Percentiles rank a stretch among this genome's conserved stretches.
phyloP scores from a whole-genome alignment of 2,888 invertebrate genomes.

The Drosophila neonasuta region DNA sequence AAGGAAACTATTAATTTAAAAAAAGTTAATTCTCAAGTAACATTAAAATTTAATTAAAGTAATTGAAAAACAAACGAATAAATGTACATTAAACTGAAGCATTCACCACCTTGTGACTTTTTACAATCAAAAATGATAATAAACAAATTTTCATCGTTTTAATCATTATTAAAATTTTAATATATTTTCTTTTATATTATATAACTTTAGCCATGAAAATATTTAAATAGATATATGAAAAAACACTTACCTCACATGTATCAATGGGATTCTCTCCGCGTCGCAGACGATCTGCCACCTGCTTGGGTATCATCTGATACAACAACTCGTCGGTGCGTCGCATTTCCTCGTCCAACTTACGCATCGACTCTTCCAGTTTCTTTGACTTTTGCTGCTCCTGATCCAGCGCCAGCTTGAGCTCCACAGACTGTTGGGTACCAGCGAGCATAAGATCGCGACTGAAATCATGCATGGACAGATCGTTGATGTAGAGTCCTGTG shows the following conservation, averaged over 20 bases:
- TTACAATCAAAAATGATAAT: too few species aligned
- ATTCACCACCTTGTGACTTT: too few species aligned
- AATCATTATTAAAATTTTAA: too few species aligned
- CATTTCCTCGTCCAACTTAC: constrained; percentile 97
- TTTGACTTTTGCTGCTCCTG: constrained; percentile 98
- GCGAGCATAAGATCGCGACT: constrained; percentile 97
- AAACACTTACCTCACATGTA: constrained; percentile 93
- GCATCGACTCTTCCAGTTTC: constrained; percentile 97
- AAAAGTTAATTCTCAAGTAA: too few species aligned
- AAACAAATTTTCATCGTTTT: too few species aligned
- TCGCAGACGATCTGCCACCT: constrained; percentile 95
- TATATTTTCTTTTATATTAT: too few species aligned
- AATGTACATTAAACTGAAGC: too few species aligned
- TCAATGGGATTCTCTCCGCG: constrained; percentile 98
- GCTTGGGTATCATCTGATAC: constrained; percentile 99
- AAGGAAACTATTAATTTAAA: too few species aligned
- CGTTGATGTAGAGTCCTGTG: constrained; percentile 97
- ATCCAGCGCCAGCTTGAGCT: constrained; percentile 96
- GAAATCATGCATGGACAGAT: constrained; percentile 99
- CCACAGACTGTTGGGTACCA: constrained; percentile 98
- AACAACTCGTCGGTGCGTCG: constrained; percentile 95
- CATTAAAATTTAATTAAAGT: too few species aligned
- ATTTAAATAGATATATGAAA: not conserved
- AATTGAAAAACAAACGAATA: too few species aligned
- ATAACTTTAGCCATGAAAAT: too few species aligned